Evolutionary conservation across 2,888 invertebrate species (phyloP).

Genomic region (Spialia ferax): DNA sequence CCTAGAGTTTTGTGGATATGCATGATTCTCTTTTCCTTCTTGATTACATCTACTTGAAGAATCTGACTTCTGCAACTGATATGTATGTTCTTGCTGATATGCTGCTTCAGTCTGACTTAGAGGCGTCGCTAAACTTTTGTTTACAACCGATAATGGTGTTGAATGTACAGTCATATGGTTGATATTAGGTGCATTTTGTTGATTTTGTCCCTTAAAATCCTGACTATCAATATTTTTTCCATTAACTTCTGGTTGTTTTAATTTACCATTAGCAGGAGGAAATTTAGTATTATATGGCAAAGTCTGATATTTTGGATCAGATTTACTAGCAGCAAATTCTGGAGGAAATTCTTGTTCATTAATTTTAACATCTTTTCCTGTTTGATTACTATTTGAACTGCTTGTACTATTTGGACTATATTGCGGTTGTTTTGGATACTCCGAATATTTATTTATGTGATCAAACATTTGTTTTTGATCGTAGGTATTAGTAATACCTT

Average conservation of each 20-base stretch:
- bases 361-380: constrained; percentile 79
- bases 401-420: constrained; percentile 87
- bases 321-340: constrained; percentile 93
- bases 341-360: constrained; percentile 86
- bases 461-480: constrained; percentile 78
- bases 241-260: constrained; percentile 70
- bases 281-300: constrained; percentile 96
- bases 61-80: constrained; percentile 84
- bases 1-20: constrained; percentile 82
- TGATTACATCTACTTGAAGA: constrained; percentile 82
- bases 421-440: constrained; percentile 82
- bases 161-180: constrained; percentile 86
- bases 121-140: constrained; percentile 89
- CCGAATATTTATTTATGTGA: constrained; percentile 79
- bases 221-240: constrained; percentile 67
- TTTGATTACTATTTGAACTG: constrained; percentile 82
- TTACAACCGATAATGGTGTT: constrained; percentile 83
- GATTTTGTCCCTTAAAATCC: constrained; percentile 62
- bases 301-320: constrained; percentile 96
- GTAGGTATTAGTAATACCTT: constrained; percentile 79
- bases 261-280: constrained; percentile 85
- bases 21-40: constrained; percentile 85
- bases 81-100: constrained; percentile 84
- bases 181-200: constrained; percentile 65
- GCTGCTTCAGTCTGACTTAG: constrained; percentile 86